Evolutionary conservation across 1,140 invertebrate genomes (phyloP).

Genomic region (Cotesia typhae): DNA sequence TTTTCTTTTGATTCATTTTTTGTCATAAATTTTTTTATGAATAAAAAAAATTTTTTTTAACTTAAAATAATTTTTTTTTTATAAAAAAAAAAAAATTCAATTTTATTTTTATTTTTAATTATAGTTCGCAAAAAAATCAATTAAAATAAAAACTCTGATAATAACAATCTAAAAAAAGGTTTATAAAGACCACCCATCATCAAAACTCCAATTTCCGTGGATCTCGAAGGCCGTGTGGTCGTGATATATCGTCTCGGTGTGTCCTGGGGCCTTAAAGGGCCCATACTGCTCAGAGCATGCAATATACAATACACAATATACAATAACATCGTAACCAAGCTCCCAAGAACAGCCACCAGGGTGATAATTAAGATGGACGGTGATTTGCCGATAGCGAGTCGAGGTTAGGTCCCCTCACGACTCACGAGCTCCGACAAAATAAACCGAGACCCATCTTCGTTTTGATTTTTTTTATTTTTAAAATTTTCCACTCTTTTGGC

Average conservation of each 20-base stretch:
- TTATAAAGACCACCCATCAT: conserved; percentile 12
- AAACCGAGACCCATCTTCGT: background rate
- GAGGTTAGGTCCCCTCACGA: conserved; percentile 46
- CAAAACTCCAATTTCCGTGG: conserved; percentile 16
- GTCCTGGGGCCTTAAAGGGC: conserved; percentile 1
- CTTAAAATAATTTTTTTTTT: no score
- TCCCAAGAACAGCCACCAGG: conserved; percentile 22
- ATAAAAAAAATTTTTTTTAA: no score
- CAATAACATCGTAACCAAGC: conserved; percentile 5
- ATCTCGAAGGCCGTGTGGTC: conserved; percentile 1
- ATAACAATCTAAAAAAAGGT: background rate
- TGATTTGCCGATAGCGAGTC: conserved; percentile 56
- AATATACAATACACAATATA: background rate
- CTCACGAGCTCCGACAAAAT: background rate
- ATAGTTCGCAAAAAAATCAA: background rate
- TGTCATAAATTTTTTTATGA: no score
- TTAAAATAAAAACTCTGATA: background rate
- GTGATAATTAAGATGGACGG: conserved; percentile 62
- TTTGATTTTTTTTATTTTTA: background rate
- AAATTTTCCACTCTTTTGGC: background rate
- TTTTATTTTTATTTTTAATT: no score
- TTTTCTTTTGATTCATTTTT: no score
- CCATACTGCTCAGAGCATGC: background rate
- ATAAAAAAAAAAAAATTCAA: no score
- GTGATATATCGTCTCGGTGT: conserved; percentile 18